Evolutionary conservation across 2,888 invertebrate genomes (phyloP), one percentile per base, ranked within the genome.

Genomic region (Penaeus monodon): DNA sequence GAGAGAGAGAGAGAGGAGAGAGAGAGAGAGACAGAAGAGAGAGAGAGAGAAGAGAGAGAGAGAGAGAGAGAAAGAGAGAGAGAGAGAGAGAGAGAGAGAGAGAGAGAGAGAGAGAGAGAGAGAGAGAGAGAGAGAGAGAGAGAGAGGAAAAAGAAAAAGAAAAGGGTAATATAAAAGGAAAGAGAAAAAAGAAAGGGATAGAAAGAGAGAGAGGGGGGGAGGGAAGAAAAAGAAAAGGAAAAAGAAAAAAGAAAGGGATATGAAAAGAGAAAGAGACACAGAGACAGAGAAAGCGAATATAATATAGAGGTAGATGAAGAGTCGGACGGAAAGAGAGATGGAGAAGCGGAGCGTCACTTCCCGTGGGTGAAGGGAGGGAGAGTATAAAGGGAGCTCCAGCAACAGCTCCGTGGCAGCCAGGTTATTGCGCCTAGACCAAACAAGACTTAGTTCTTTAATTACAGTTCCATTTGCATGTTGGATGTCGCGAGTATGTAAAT

Each of bases 371-470:
- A 77, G 57, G 57, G 57, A 49, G 49, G 29, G 49, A 22, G 57
- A 78, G 57, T n/a, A 29, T 22, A 12, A 78, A 27, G n/a, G 57
- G 29, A 49, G 17, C 17, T 24, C n/a, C 27, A 20, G 57, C 27
- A n/a, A n/a, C 38, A 38, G 74, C 24, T 76, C 76, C 38, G 38
- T 27, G 77, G 81, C 65, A 49, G 57, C 68, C 77, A 78, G 84
- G 78, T 84, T 84, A 84, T 84, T 84, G 84, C 84, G 78, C 64
- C 84, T 78, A 78, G 84, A 70, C 85, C 85, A 85, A 79, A 85
- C 81, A 85, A 85, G 85, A 81, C 85, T 85, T 85, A 85, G 80
- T 85, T 85, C 85, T 85, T 85, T 85, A 85, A 85, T 85, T 85
- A 85, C 79, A 85, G 80, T 85, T 81, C 63, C 80, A 85, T 85